Conservation (phyloP, 2,888 invertebrate species). For the Andrena hattorfiana region DNA sequence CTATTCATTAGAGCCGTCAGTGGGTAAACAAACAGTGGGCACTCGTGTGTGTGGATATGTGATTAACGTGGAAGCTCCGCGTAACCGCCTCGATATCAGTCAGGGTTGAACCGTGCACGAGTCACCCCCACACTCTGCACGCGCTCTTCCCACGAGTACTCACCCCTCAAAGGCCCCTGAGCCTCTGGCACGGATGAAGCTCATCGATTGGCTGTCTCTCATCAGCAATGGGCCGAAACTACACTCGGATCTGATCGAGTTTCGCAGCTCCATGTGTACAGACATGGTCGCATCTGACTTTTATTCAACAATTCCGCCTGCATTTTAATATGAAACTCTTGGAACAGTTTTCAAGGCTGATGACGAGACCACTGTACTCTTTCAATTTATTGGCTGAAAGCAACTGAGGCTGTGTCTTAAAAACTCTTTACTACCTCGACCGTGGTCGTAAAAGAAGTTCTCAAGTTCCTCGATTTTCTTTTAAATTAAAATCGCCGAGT, state of each 20-base stretch:
- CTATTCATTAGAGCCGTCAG: constrained; percentile 81
- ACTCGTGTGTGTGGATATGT: constrained; percentile 79
- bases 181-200: constrained; percentile 58
- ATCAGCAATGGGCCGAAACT: constrained; percentile 48
- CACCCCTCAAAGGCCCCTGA: constrained; percentile 26
- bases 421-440: too few relatives aligned
- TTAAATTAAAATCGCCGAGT: too few relatives aligned
- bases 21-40: constrained; percentile 79
- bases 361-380: too few relatives aligned
- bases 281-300: too few relatives aligned
- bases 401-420: too few relatives aligned
- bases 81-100: constrained; percentile 77
- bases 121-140: constrained; percentile 53
- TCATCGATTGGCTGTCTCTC: constrained; percentile 76
- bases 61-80: constrained; percentile 81
- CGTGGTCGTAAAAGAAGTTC: too few relatives aligned
- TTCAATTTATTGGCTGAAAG: too few relatives aligned
- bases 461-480: too few relatives aligned
- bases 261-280: neutral
- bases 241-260: constrained; percentile 31
- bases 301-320: too few relatives aligned
- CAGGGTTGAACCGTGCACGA: constrained; percentile 57
- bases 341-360: too few relatives aligned
- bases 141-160: constrained; percentile 64
- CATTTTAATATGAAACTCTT: too few relatives aligned